Evolutionary conservation across 2,113 vertebrate species (phyloP).

Genomic region (Corapipo altera): DNA sequence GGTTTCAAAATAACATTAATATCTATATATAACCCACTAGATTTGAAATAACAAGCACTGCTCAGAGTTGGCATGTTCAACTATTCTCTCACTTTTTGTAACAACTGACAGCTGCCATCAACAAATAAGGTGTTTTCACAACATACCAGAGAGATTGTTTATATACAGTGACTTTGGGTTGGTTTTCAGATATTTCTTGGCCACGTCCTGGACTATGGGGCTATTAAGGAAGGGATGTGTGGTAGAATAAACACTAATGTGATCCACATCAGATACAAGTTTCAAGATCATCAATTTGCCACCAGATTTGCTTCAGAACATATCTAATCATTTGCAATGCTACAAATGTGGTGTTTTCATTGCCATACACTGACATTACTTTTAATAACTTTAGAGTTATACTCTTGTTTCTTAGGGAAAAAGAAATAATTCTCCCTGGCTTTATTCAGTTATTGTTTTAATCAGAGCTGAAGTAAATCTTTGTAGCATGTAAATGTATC

Average conservation of each 20-base stretch:
- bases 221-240: neutral
- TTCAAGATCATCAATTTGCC: neutral
- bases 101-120: neutral
- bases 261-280: neutral
- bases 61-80: neutral
- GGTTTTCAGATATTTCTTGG: neutral
- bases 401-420: neutral
- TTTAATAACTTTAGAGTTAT: slow-evolving; percentile 15
- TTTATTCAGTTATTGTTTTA: neutral
- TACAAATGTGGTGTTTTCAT: neutral
- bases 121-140: neutral
- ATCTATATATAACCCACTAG: neutral
- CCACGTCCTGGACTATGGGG: neutral
- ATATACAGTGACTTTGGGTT: neutral
- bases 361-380: neutral
- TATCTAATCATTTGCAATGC: neutral
- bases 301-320: neutral
- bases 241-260: neutral
- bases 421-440: slow-evolving; percentile 1
- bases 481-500: neutral
- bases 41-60: neutral
- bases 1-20: neutral
- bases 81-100: neutral
- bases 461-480: slow-evolving; percentile 33
- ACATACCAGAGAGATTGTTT: neutral